A percentile compares a stretch with the other conserved stretches of the same genome.
phyloP scores from a whole-genome alignment of 2,888 invertebrate genomes.

The Lymantria dispar region DNA sequence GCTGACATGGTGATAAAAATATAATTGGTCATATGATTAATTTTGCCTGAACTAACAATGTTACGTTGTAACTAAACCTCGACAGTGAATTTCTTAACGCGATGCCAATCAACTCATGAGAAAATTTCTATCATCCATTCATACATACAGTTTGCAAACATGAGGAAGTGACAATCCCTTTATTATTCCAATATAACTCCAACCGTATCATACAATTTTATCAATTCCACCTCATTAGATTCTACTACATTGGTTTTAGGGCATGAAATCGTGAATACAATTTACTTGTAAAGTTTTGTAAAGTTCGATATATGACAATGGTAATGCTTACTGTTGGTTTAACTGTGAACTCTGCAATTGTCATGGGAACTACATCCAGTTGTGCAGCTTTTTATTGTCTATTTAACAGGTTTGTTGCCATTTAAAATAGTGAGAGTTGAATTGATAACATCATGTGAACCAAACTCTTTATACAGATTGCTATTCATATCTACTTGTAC shows the following conservation, averaged over 20 bases:
- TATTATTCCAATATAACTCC: slow-evolving; percentile 34
- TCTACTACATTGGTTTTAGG: slow-evolving; percentile 32
- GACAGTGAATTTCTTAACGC: slow-evolving; percentile 1
- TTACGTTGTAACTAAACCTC: neutral
- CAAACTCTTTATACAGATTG: neutral
- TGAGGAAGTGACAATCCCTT: slow-evolving; percentile 34
- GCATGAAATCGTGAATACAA: slow-evolving; percentile 9
- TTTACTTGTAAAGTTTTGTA: slow-evolving; percentile 15
- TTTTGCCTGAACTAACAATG: neutral
- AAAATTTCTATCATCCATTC: slow-evolving; percentile 24
- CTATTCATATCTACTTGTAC: neutral
- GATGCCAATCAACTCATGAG: slow-evolving; percentile 19
- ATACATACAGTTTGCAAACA: slow-evolving; percentile 28
- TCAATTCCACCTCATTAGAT: slow-evolving; percentile 19
- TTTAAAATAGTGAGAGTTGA: slow-evolving; percentile 35
- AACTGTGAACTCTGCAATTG: slow-evolving; percentile 63
- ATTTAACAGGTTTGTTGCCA: slow-evolving; percentile 22
- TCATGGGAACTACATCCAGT: slow-evolving; percentile 59
- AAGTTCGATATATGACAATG: slow-evolving; percentile 45
- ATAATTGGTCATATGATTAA: neutral
- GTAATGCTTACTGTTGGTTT: slow-evolving; percentile 46
- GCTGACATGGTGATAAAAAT: too few relatives aligned
- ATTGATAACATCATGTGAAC: slow-evolving; percentile 17
- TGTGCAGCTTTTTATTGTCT: slow-evolving; percentile 38
- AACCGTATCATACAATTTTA: slow-evolving; percentile 26